These are phyloP conservation scores for Cavia porcellus DNA, from an alignment of 2,113 vertebrate species.

Conservation along the genomic window DNA sequence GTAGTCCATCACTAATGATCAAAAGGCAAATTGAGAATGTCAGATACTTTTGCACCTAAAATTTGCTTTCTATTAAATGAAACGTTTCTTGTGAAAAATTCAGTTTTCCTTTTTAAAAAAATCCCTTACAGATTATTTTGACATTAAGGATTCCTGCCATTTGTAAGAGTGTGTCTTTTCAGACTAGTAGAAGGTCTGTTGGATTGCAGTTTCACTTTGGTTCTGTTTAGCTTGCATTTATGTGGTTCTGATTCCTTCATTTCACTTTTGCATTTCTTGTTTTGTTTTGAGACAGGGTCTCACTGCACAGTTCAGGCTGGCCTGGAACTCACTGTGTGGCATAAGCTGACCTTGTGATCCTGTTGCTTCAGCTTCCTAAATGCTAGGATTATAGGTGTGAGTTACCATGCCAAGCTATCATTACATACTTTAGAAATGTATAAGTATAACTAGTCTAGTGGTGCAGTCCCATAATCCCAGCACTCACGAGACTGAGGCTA, in stretches of 20 bases:
- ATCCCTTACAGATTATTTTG: not conserved
- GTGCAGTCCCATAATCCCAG: not conserved
- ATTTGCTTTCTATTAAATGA: conserved; percentile 65
- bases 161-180: not conserved
- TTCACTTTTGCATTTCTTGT: conserved; percentile 43
- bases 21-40: conserved; percentile 45
- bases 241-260: conserved; percentile 55
- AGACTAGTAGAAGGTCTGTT: not conserved
- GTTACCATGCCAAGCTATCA: too few relatives aligned
- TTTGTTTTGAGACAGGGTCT: too few relatives aligned
- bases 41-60: conserved; percentile 13
- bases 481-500: not conserved
- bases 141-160: not conserved
- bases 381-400: too few relatives aligned
- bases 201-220: conserved; percentile 7
- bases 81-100: conserved; percentile 37
- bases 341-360: too few relatives aligned
- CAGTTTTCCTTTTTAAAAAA: not conserved
- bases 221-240: conserved; percentile 58
- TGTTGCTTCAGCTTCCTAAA: too few relatives aligned
- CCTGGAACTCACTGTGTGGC: too few relatives aligned
- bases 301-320: too few relatives aligned
- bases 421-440: too few relatives aligned
- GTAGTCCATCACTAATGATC: conserved; percentile 15
- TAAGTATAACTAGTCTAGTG: not conserved